Base-by-base conservation (phyloP, 2,888 invertebrate genomes). In the Megastigmus dorsalis region DNA sequence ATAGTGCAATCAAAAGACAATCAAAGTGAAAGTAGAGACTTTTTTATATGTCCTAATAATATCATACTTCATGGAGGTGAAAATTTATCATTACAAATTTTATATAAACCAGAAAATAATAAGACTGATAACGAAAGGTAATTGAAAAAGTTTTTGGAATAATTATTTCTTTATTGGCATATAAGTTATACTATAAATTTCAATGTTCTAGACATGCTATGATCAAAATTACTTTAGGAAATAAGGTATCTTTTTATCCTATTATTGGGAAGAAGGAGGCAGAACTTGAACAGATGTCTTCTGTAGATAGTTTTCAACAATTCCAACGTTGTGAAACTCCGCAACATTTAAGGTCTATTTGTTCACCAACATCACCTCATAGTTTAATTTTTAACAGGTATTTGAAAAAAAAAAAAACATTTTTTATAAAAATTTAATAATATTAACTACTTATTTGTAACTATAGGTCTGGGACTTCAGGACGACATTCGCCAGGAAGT, bases 401-500 rank as follows among this genome's bases (percentile, higher is more conserved):
- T 36, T 68, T 75, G 52, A 13, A 55, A 30, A 69, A 48, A 57
- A 9, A 6, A 30, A 41, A 7, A 9, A n/a, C 20, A 50, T n/a
- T 15, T 13, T 3, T 5, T 26, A 60, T 23, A 33, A 30, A 33
- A 62, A 28, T 0, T 28, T 13, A 7, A 10, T n/a, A 33, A 20
- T 30, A 7, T 28, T 38, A 15, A 63, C 23, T 30, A 50, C 20
- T 18, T 18, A 45, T 54, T 38, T 30, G 48, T 36, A 28, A 60
- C 59, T 60, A 9, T 38, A 86, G 85, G 57, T 84, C 85, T 2
- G 80, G 83, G 20, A 78, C 75, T 30, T 85, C 83, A 0, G 87
- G 86, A 3, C 80, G 88, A 76, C 81, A 86, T 82, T 88, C 88
- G 5, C 88, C 88, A 2, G 78, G 82, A 3, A 85, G 88, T 77